Evolutionary conservation across 2,888 invertebrate genomes (phyloP), one percentile per base, ranked within the genome.

Genomic region (Pyrgus malvae): DNA sequence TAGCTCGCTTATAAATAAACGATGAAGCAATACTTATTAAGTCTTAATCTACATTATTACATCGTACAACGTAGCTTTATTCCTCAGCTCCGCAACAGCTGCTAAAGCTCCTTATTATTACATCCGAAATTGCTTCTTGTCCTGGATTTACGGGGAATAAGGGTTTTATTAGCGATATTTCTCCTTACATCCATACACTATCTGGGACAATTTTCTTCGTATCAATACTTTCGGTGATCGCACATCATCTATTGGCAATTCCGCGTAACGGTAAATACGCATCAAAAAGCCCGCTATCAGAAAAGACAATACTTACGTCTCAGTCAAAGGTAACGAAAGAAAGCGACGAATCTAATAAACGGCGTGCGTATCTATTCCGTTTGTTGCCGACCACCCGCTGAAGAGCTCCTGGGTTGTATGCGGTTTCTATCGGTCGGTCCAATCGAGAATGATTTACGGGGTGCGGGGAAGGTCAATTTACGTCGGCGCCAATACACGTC

Each of bases 281-380:
- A 76, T 77, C 74, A 78, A 79, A 77, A 75, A 72, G 73, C 72
- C 72, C 70, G 70, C 70, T 74, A 77, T 69, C 72, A 77, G 78
- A 78, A 81, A 83, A 85, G 84, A 83, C 84, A 86, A 84, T 81
- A 78, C 74, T 72, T 78, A 75, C 79, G 77, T 80, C 74, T 74
- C 77, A 70, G 83, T 81, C 83, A 83, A 82, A 87, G 82, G 86
- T 86, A 83, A 83, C 83, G 80, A 85, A 86, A 81, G 80, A 84
- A 86, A 81, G 76, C 78, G 78, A 76, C 83, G 83, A 86, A 87
- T 87, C 85, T 88, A 88, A 88, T 88, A 88, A 87, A 85, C 80
- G 79, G 69, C 63, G 72, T 73, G 75, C 78, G 79, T 83, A 83
- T 85, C 84, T 76, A 85, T 87, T 85, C 80, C 79, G 83, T 85